Evolutionary conservation across 2,888 invertebrate genomes (phyloP), one percentile per base, ranked within the genome.

Genomic region (Pristionchus arcanus): DNA sequence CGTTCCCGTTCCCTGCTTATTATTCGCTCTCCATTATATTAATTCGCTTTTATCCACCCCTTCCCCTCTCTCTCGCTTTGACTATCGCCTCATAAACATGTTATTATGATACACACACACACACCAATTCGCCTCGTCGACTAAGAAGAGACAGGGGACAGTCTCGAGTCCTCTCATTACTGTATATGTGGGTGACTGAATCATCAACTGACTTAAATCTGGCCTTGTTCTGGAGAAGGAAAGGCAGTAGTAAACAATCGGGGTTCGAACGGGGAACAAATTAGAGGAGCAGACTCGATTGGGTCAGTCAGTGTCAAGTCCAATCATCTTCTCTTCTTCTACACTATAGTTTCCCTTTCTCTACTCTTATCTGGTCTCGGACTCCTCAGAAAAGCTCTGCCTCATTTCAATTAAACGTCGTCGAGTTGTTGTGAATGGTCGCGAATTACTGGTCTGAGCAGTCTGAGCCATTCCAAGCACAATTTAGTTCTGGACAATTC

Each of bases 81-180:
- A 37, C 74, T 37, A 74, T 53, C 81, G 81, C 81, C 49, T 81
- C 81, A 81, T 81, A 81, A 81, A 81, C 81, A 81, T 81, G 81
- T 81, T 81, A 81, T 81, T 81, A 81, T 81, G 81, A 81, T 81
- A 81, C 81, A 81, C 49, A 37, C 28, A 37, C 28, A 34, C 66
- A 74, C 74, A 74, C 74, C 74, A 74, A 74, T 74, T 74, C 25
- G 74, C 25, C 2, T 59, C 59, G 59, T 59, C 63, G n/a, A 7
- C 63, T 21, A 63, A 63, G 63, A n/a, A 63, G 63, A 63, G 63
- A 63, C 63, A 63, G 81, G 42, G 34, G 81, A 53, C 81, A 25
- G 81, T 28, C 81, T 28, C 49, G 2, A 28, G 49, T 49, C 49
- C 28, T n/a, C 81, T 81, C 21, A 81, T 81, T 81, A 81, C 81